phyloP scores from a whole-genome alignment of 2,113 vertebrate genomes.

The Apistogramma diplotaenia region DNA sequence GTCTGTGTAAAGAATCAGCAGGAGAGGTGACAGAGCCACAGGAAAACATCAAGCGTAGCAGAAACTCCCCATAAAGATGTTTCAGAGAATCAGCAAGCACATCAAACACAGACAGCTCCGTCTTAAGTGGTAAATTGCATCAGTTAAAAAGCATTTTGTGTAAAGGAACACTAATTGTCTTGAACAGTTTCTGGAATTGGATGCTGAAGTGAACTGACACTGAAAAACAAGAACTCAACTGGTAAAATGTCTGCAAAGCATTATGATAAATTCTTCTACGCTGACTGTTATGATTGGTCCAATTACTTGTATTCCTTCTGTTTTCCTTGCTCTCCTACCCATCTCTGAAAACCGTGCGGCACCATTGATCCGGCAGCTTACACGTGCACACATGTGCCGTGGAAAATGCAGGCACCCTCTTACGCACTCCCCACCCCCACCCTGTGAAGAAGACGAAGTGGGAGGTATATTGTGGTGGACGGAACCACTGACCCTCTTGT shows the following conservation, averaged over 20 bases:
- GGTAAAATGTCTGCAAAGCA: neutral
- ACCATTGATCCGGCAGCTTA: conserved; percentile 33
- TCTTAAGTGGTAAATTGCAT: no score
- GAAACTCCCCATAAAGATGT: no score
- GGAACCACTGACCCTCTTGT: conserved; percentile 66
- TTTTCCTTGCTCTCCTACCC: neutral
- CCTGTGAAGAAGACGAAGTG: conserved; percentile 64
- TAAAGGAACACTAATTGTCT: neutral
- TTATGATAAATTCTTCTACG: neutral
- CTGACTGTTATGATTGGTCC: neutral
- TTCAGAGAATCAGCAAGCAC: no score
- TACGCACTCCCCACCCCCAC: neutral
- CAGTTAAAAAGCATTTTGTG: no score
- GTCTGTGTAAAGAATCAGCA: no score
- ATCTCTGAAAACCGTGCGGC: neutral
- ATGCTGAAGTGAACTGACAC: neutral
- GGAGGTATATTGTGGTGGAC: conserved; percentile 59
- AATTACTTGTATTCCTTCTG: neutral
- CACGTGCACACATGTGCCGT: conserved; percentile 13
- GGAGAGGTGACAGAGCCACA: no score
- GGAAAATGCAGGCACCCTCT: neutral
- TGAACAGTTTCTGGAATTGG: neutral
- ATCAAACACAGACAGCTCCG: no score
- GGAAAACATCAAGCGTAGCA: no score
- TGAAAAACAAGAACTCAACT: neutral